Evolutionary conservation across 2,888 invertebrate genomes (phyloP).

Genomic region (Strigamia transsilvanica): DNA sequence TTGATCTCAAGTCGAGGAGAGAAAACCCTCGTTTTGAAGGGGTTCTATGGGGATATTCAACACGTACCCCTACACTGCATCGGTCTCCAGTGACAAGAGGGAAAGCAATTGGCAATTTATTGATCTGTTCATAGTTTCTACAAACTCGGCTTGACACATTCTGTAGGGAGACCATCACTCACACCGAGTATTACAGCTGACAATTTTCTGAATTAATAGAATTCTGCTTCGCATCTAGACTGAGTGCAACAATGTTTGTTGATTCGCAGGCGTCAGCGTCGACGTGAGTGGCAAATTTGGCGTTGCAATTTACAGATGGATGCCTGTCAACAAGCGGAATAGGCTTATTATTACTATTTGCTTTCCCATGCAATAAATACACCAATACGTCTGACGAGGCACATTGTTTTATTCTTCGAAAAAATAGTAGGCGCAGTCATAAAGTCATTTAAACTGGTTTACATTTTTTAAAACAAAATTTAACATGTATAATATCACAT

Average conservation of each 20-base stretch:
- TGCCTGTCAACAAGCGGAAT: slow-evolving; percentile 1
- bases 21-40: slow-evolving; percentile 36
- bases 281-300: not conserved
- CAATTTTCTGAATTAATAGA: slow-evolving; percentile 46
- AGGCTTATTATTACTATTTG: slow-evolving; percentile 1
- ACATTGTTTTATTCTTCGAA: too few relatives aligned
- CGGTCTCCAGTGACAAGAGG: slow-evolving; percentile 43
- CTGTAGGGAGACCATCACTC: slow-evolving; percentile 35
- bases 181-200: slow-evolving; percentile 23
- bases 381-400: not conserved
- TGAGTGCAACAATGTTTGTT: slow-evolving; percentile 46
- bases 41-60: slow-evolving; percentile 41
- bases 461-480: too few relatives aligned
- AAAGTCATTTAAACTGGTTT: too few relatives aligned
- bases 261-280: not conserved
- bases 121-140: slow-evolving; percentile 49
- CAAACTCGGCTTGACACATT: slow-evolving; percentile 46
- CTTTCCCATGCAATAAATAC: not conserved
- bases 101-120: slow-evolving; percentile 47
- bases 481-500: too few relatives aligned
- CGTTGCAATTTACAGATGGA: slow-evolving; percentile 3
- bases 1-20: slow-evolving; percentile 37
- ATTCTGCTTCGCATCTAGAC: slow-evolving; percentile 16
- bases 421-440: too few relatives aligned
- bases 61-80: slow-evolving; percentile 46